Base-by-base conservation (phyloP, 1,140 invertebrate genomes). In the Drosophila pachea region DNA sequence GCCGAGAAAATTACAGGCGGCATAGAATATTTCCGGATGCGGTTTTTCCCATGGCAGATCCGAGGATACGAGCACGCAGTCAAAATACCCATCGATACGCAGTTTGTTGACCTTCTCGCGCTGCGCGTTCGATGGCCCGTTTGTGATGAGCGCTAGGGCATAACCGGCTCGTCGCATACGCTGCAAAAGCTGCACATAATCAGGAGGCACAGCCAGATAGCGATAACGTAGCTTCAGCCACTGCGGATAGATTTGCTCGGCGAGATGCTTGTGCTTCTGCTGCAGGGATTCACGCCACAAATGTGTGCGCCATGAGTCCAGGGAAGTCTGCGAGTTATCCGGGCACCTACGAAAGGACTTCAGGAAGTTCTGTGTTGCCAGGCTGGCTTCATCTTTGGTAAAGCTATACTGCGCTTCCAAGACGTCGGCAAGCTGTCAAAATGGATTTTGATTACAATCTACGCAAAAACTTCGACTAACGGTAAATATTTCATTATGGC, bases 31-130 rank as follows among this genome's bases (percentile, higher is more conserved):
- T 83, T 93, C 92, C 61, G 93, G 91, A 76, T 95, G 91, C 0
- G 95, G 95, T 86, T 97, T 97, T 89, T 96, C 95, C 93, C 94
- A 95, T 2, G 94, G 93, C 71, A 95, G 90, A 90, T 97, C 95
- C 6, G 94, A 95, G 31, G 95, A 95, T 8, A 96, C 94, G 35
- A 96, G 90, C 63, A 96, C 93, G 65, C 93, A 92, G 88, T 96
- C 95, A 89, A 96, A 97, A 89, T 93, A 94, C 53, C 92, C 91
- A 52, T 91, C 90, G 2, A 95, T 90, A 9, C 92, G 91, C 61
- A 95, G 90, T 45, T 92, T 91, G 42, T 92, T 90, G 31, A 97
- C 91, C 90, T 97, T 97, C 90, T 97, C 95, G 95, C 95, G 96
- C 89, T 97, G 95, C 7, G 94, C 93, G 42, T 93, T 92, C 16